phyloP scores from a whole-genome alignment of 2,113 vertebrate species.

The Diadophis punctatus region DNA sequence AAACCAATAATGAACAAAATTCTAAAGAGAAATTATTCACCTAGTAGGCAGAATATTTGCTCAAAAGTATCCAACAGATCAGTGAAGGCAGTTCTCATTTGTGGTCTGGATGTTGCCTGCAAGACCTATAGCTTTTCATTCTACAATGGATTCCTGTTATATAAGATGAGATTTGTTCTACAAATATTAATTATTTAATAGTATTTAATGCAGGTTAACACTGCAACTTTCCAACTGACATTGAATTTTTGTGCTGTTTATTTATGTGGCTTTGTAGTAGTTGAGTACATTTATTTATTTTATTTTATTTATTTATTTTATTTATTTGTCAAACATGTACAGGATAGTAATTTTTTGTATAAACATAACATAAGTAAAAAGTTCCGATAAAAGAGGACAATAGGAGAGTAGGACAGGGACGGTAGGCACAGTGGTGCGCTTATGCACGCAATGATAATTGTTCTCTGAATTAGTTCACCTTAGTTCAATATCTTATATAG shows the following conservation, averaged over 20 bases:
- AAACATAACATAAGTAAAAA: too few species aligned
- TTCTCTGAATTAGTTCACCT: background rate
- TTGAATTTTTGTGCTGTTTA: background rate
- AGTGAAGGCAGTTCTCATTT: background rate
- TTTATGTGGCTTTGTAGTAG: background rate
- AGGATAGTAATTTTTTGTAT: too few species aligned
- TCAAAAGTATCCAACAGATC: background rate
- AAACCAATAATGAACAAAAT: background rate
- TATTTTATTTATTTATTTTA: too few species aligned
- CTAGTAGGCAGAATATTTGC: background rate
- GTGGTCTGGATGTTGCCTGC: background rate
- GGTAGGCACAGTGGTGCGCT: too few species aligned
- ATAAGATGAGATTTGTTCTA: background rate
- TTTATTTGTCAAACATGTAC: too few species aligned
- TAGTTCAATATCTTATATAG: background rate
- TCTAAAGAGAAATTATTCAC: background rate
- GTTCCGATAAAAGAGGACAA: too few species aligned
- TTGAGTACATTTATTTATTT: background rate
- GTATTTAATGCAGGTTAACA: background rate
- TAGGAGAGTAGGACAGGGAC: too few species aligned
- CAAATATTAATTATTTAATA: background rate
- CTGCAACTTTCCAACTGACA: background rate
- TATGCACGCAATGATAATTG: background rate
- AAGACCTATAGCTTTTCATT: background rate
- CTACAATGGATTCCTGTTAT: background rate